A percentile compares a stretch with the other conserved stretches of the same genome.
Evolutionary conservation across 2,113 vertebrate genomes (phyloP).

Genomic region (Syngnathus scovelli): DNA sequence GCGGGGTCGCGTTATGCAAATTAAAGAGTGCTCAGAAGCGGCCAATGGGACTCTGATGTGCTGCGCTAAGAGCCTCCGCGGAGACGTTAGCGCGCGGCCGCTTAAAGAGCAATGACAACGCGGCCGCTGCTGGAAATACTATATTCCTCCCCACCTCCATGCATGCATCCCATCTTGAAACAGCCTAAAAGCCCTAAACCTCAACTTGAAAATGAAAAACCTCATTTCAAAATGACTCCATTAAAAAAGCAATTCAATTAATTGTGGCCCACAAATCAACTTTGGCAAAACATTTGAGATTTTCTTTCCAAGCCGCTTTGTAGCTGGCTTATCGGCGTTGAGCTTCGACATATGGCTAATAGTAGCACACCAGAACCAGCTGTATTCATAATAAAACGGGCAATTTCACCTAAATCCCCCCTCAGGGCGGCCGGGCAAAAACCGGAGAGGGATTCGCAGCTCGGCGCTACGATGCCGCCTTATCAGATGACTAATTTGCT

Average conservation of each 20-base stretch:
- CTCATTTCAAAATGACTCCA: no score
- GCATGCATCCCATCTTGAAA: background rate
- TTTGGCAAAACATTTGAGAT: background rate
- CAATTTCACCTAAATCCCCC: conserved; percentile 64
- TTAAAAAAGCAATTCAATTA: no score
- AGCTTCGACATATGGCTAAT: conserved; percentile 43
- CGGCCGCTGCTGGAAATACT: background rate
- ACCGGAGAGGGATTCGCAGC: conserved; percentile 62
- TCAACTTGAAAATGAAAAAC: background rate
- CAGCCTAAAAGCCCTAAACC: background rate
- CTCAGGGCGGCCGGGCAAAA: conserved; percentile 52
- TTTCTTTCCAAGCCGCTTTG: conserved; percentile 12
- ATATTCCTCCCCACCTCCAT: background rate
- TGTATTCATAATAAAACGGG: conserved; percentile 67
- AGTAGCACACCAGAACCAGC: conserved; percentile 53
- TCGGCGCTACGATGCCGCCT: conserved; percentile 48
- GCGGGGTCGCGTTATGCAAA: conserved; percentile 38
- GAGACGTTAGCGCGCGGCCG: conserved; percentile 18
- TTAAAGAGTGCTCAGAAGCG: conserved; percentile 27
- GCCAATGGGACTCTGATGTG: conserved; percentile 26
- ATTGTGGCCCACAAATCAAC: no score
- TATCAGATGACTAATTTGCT: conserved; percentile 66
- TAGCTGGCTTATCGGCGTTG: conserved; percentile 37
- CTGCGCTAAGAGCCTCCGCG: conserved; percentile 17
- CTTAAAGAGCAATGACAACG: conserved; percentile 13